Evolutionary conservation across 37 sponge, comb jelly and placozoan species (phyloP), one percentile per base, ranked within the genome.

Genomic region (Lycopodina hypogea): DNA sequence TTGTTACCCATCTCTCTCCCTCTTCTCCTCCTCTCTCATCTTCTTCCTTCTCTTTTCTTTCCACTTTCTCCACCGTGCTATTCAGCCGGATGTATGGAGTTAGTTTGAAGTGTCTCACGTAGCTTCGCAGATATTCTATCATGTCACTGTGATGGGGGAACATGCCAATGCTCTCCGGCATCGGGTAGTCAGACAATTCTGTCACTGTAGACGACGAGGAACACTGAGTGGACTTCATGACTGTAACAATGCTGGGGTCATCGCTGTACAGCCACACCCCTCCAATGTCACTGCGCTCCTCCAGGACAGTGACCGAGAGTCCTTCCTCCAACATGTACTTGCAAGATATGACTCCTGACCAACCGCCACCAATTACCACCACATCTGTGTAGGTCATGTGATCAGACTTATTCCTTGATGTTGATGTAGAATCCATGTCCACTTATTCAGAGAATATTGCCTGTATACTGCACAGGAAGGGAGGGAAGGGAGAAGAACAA

Each of bases 171-270:
- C 87, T 86, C n/a, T 87, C 81, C 3, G 97, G 88, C 87, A 97
- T 92, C 3, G 97, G 97, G 36, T 86, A 97, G 57, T 97, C 97
- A 37, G 95, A 93, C 86, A 93, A 88, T 37, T 93, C 93, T 0
- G 86, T 94, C 62, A 94, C 88, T 26, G 88, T 74, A 0, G 87
- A 80, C 0, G 90, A 93, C 6, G 90, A 89, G 23, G 90, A 84
- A 51, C 77, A 76, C 11, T 42, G 56, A 0, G 90, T 89, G 1
- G 87, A 83, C 59, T 84, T 85, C 93, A 93, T 93, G 38, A 93
- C 93, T 21, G 90, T 93, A 59, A 57, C 37, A 19, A 80, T 82
- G 55, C 42, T 76, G 19, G 94, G 87, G 55, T 88, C 87, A 22
- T 89, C 90, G 7, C 87, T 79, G 60, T 87, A 97, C 32, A 72